Percentiles rank a stretch among this genome's conserved stretches.
Evolutionary conservation across 53 echinoderm and acorn worm species (phyloP).

Genomic region (Apostichopus leukothele): DNA sequence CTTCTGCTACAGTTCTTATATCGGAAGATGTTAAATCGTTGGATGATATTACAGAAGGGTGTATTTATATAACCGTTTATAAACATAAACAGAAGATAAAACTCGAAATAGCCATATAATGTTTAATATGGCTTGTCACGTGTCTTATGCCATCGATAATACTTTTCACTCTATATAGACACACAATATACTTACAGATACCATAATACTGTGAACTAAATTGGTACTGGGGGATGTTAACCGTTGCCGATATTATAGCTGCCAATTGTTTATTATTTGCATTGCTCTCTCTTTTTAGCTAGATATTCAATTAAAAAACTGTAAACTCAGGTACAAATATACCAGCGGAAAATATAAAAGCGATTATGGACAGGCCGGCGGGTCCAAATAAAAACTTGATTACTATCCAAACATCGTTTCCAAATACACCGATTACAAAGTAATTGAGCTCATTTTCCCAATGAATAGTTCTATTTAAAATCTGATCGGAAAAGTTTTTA

Average conservation of each 20-base stretch:
- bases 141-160: background rate
- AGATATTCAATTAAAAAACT: background rate
- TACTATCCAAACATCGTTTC: slow-evolving; percentile 1
- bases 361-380: background rate
- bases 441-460: background rate
- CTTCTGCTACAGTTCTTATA: background rate
- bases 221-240: background rate
- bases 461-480: background rate
- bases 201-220: background rate
- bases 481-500: slow-evolving; percentile 18
- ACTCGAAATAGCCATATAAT: background rate
- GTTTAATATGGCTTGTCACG: no score
- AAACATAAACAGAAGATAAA: background rate
- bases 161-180: background rate
- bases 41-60: background rate
- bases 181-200: background rate
- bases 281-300: background rate
- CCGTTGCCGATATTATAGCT: background rate
- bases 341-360: background rate
- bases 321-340: slow-evolving; percentile 7
- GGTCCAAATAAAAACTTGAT: background rate
- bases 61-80: background rate
- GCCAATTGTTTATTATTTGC: background rate
- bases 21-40: background rate
- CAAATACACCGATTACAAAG: background rate